phyloP scores from a whole-genome alignment of 92 coral and sea anemone genomes.

The Porites cylindrica region DNA sequence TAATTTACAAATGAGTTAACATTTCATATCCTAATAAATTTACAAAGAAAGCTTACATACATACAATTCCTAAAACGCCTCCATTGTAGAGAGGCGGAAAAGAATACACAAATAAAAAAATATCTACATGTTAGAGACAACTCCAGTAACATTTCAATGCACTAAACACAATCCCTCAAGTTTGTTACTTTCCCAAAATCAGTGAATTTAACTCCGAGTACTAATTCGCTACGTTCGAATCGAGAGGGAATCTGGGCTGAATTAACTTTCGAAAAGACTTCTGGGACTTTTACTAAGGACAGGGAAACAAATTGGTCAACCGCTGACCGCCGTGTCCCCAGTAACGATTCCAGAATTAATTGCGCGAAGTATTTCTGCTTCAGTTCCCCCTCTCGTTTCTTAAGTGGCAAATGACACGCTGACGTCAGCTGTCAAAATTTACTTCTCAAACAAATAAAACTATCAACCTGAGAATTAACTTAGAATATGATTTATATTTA shows the following conservation, averaged over 20 bases:
- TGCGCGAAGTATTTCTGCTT: too few relatives aligned
- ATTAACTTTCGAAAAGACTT: too few relatives aligned
- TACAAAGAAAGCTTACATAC: constrained; percentile 48
- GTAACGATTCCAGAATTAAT: too few relatives aligned
- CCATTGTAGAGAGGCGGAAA: neutral
- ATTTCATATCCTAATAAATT: constrained; percentile 17
- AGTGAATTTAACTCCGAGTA: neutral
- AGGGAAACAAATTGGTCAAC: too few relatives aligned
- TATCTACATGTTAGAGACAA: constrained; percentile 25
- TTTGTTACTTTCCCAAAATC: neutral
- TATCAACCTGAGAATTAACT: constrained; percentile 12
- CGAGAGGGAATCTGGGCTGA: too few relatives aligned
- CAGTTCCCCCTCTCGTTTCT: too few relatives aligned
- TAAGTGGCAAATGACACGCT: too few relatives aligned
- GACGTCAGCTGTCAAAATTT: neutral
- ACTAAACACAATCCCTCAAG: neutral
- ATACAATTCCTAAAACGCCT: constrained; percentile 26
- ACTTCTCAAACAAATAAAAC: constrained; percentile 4
- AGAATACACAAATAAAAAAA: constrained; percentile 5
- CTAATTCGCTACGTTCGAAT: too few relatives aligned
- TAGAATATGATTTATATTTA: constrained; percentile 25
- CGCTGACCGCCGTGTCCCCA: too few relatives aligned
- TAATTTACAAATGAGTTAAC: constrained; percentile 42
- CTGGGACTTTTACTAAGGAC: too few relatives aligned
- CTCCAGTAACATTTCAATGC: neutral